Conservation (phyloP, 2,113 vertebrate species). For the Lipophrys pholis region DNA sequence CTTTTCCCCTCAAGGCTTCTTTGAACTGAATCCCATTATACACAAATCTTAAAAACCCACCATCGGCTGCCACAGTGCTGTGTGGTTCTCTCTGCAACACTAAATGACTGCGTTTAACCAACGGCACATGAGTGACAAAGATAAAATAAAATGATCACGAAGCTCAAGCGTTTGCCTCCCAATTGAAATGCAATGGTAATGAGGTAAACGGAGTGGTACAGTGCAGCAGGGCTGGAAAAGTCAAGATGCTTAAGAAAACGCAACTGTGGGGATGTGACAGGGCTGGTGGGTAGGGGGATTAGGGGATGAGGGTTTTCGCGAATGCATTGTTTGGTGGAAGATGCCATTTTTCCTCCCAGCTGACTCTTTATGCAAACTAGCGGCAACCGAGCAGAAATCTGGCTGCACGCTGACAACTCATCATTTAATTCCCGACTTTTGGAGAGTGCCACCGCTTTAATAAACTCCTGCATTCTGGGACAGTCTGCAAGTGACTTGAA, state of each 20-base stretch:
- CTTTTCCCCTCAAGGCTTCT: not conserved
- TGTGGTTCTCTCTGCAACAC: constrained; percentile 12
- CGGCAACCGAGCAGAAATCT: constrained; percentile 55
- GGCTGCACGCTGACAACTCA: constrained; percentile 61
- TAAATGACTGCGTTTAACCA: constrained; percentile 57
- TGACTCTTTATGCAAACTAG: constrained; percentile 68
- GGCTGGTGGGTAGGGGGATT: constrained; percentile 39
- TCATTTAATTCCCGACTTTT: constrained; percentile 66
- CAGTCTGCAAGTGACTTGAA: constrained; percentile 25
- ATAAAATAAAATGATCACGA: constrained; percentile 51
- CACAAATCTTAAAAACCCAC: constrained; percentile 19
- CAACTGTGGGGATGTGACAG: constrained; percentile 26
- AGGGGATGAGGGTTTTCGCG: constrained; percentile 30
- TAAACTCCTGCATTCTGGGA: constrained; percentile 43
- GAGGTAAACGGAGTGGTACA: constrained; percentile 50
- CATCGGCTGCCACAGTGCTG: constrained; percentile 3
- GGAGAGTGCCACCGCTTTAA: constrained; percentile 58
- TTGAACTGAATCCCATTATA: constrained; percentile 2
- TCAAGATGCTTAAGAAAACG: constrained; percentile 40
- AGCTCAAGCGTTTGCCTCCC: constrained; percentile 48
- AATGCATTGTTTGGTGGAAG: constrained; percentile 53
- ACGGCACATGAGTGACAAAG: constrained; percentile 26
- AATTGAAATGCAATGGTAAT: constrained; percentile 65
- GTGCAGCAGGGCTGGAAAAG: constrained; percentile 36
- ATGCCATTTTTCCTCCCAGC: constrained; percentile 50